phyloP scores from a whole-genome alignment of 2,888 invertebrate species.

The Tetanocera ferruginea region DNA sequence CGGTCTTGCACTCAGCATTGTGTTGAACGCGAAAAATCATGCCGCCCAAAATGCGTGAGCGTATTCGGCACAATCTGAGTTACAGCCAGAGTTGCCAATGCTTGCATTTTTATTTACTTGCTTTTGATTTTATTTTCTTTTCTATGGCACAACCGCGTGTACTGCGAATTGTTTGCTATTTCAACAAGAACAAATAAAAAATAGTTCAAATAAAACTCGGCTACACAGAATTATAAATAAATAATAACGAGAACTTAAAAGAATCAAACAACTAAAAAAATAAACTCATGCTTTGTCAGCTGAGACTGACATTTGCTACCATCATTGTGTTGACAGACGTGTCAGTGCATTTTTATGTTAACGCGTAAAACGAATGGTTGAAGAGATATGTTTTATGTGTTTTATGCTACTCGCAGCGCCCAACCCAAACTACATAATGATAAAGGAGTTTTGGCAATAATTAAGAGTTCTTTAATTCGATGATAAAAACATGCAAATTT shows the following conservation, averaged over 20 bases:
- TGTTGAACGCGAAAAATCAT: background rate
- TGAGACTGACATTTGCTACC: too few species aligned
- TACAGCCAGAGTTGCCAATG: conserved; percentile 7
- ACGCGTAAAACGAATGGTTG: too few species aligned
- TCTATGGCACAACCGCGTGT: background rate
- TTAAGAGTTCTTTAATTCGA: too few species aligned
- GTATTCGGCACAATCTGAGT: background rate
- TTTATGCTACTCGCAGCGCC: too few species aligned
- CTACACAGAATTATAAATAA: background rate
- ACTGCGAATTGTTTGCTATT: background rate
- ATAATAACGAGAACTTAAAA: background rate
- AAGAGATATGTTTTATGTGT: too few species aligned
- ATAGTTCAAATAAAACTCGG: background rate
- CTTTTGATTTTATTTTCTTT: background rate
- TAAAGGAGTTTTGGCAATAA: too few species aligned
- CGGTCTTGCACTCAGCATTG: background rate
- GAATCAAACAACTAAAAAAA: background rate
- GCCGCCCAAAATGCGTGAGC: conserved; percentile 5
- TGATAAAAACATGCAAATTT: too few species aligned
- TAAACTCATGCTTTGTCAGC: too few species aligned
- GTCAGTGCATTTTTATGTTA: too few species aligned
- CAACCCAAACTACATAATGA: too few species aligned
- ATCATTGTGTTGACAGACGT: too few species aligned
- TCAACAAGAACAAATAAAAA: background rate
- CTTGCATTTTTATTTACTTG: background rate